Percentiles rank a stretch among this genome's conserved stretches.
phyloP scores from a whole-genome alignment of 2,113 vertebrate species.

The Esox niger region DNA sequence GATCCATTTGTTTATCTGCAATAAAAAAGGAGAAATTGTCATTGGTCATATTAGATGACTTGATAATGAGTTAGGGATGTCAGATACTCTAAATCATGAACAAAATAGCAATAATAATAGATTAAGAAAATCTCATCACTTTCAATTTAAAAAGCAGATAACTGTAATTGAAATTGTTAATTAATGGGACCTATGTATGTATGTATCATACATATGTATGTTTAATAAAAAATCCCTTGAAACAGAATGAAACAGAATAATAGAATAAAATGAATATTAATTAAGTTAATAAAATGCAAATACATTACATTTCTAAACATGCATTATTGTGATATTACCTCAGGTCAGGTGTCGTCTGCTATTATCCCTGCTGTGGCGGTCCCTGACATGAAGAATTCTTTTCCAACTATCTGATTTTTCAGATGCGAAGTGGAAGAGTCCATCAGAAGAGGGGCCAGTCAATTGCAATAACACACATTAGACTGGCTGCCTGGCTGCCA shows the following conservation, averaged over 20 bases:
- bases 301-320: neutral
- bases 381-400: slow-evolving; percentile 67
- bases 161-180: neutral
- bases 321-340: slow-evolving; percentile 51
- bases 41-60: neutral
- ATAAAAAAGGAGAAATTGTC: slow-evolving; percentile 30
- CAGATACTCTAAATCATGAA: neutral
- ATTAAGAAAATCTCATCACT: neutral
- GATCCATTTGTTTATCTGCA: slow-evolving; percentile 88
- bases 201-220: no score
- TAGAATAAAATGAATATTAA: neutral
- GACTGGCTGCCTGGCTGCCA: neutral
- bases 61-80: neutral
- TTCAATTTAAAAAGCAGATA: neutral
- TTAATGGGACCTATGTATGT: no score
- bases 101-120: neutral
- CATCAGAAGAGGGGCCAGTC: slow-evolving; percentile 42
- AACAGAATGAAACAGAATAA: neutral
- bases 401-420: slow-evolving; percentile 65
- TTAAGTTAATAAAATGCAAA: neutral
- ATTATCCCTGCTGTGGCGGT: slow-evolving; percentile 50
- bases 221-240: neutral
- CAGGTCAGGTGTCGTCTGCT: slow-evolving; percentile 43
- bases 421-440: slow-evolving; percentile 63
- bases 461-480: slow-evolving; percentile 10